A percentile compares a stretch with the other conserved stretches of the same genome.
phyloP scores from a whole-genome alignment of 2,113 vertebrate genomes.

The Cochlearius cochlearius region DNA sequence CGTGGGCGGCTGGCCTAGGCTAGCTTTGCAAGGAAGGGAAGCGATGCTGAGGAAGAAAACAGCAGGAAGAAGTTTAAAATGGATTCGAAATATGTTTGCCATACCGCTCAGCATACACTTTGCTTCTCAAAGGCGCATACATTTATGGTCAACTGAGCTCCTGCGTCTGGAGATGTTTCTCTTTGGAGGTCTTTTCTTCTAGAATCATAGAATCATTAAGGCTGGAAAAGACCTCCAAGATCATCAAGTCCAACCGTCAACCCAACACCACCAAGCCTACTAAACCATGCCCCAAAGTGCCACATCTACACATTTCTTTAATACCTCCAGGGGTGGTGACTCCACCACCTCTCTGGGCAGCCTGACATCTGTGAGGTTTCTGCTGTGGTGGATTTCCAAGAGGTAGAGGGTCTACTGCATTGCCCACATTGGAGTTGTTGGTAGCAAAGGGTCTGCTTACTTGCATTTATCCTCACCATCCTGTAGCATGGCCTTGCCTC shows the following conservation, averaged over 20 bases:
- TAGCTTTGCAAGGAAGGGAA: neutral
- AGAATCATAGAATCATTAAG: too few relatives aligned
- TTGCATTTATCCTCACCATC: neutral
- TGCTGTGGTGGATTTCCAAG: neutral
- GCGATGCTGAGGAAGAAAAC: neutral
- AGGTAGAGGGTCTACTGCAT: neutral
- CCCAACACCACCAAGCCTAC: too few relatives aligned
- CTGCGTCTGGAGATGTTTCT: neutral
- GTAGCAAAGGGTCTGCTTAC: neutral
- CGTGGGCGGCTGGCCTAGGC: neutral
- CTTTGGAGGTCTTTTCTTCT: neutral
- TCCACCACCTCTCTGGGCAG: too few relatives aligned
- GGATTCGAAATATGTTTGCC: neutral
- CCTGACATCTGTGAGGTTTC: neutral
- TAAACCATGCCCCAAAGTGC: too few relatives aligned
- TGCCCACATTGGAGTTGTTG: neutral
- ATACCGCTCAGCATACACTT: fast-evolving
- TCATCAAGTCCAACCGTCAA: too few relatives aligned
- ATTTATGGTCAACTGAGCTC: fast-evolving
- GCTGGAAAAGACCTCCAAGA: too few relatives aligned
- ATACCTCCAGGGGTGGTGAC: too few relatives aligned
- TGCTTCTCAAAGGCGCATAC: neutral
- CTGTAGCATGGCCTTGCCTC: neutral
- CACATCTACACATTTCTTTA: too few relatives aligned
- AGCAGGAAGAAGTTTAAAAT: neutral